phyloP scores from a whole-genome alignment of 2,888 invertebrate genomes.

The Andrena bucephala region DNA sequence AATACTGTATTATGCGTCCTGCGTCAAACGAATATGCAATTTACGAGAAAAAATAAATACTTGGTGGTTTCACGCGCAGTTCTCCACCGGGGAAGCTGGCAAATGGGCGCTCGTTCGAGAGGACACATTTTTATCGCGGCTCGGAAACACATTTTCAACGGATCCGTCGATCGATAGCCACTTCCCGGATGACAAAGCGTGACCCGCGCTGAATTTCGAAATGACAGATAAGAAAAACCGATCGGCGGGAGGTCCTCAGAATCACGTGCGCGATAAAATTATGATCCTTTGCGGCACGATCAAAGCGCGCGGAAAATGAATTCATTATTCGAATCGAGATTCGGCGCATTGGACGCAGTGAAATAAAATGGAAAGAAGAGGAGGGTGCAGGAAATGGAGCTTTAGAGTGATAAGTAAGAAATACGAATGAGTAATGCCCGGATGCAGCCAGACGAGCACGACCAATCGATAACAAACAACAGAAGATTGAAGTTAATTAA shows the following conservation, averaged over 20 bases:
- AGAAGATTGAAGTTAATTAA: conserved; percentile 30
- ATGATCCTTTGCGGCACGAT: conserved; percentile 1
- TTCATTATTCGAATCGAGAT: conserved; percentile 36
- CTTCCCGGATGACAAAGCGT: conserved; percentile 31
- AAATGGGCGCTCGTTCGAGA: background rate
- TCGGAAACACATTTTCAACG: background rate
- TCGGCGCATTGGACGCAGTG: background rate
- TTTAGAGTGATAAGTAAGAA: conserved; percentile 25
- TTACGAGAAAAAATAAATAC: background rate
- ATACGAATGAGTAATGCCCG: conserved; percentile 39
- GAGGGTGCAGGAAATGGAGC: background rate
- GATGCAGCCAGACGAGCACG: conserved; percentile 9
- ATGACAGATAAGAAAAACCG: conserved; percentile 27
- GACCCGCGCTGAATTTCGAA: conserved; percentile 6
- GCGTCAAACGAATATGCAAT: background rate
- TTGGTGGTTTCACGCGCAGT: background rate
- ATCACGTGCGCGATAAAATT: background rate
- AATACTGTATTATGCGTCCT: background rate
- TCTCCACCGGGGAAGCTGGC: background rate
- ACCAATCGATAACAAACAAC: conserved; percentile 17
- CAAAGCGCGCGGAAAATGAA: conserved; percentile 44
- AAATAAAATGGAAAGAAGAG: background rate
- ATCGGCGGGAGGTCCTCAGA: background rate
- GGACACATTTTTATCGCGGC: conserved; percentile 20
- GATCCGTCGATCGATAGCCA: conserved; percentile 38